These are phyloP conservation scores for Branchinecta sandiegonensis DNA, from an alignment of 2,888 invertebrate species.

Conservation along the genomic window DNA sequence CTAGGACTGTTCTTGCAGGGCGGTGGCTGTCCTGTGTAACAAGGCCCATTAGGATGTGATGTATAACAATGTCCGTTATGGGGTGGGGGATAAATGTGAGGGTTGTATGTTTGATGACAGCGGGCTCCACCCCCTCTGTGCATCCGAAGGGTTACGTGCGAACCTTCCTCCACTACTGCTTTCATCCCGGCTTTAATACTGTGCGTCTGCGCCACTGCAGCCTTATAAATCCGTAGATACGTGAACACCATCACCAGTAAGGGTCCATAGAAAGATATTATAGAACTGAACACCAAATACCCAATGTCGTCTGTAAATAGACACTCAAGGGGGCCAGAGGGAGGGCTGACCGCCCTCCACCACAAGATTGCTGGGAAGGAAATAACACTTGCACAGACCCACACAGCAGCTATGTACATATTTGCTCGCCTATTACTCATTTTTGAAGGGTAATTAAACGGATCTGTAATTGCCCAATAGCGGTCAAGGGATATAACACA, in stretches of 20 bases:
- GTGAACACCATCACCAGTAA: slow-evolving; percentile 95
- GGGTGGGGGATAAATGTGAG: background rate
- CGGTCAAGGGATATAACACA: slow-evolving; percentile 93
- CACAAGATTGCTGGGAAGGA: slow-evolving; percentile 95
- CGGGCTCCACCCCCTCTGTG: slow-evolving; percentile 71
- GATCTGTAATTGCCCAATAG: slow-evolving; percentile 98
- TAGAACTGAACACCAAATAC: slow-evolving; percentile 91
- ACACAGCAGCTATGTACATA: slow-evolving; percentile 77
- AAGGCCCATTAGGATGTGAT: no score
- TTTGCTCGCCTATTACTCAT: slow-evolving; percentile 81
- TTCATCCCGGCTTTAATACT: slow-evolving; percentile 83
- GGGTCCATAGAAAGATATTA: slow-evolving; percentile 94
- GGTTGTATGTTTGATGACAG: slow-evolving; percentile 17
- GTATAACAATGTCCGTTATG: no score
- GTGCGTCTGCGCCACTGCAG: slow-evolving; percentile 79
- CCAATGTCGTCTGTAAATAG: slow-evolving; percentile 92
- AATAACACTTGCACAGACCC: slow-evolving; percentile 91
- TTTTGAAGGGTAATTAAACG: slow-evolving; percentile 86
- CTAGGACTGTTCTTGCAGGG: slow-evolving; percentile 23
- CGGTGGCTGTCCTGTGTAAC: slow-evolving; percentile 23
- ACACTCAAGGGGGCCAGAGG: slow-evolving; percentile 53
- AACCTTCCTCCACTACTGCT: slow-evolving; percentile 43
- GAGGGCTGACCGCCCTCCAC: slow-evolving; percentile 59
- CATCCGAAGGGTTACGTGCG: slow-evolving; percentile 76
- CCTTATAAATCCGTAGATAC: slow-evolving; percentile 87